Percentiles rank a stretch among this genome's conserved stretches.
Conservation (phyloP, 2,797 vertebrate genomes). For the Phrynocephalus guinanensis region DNA sequence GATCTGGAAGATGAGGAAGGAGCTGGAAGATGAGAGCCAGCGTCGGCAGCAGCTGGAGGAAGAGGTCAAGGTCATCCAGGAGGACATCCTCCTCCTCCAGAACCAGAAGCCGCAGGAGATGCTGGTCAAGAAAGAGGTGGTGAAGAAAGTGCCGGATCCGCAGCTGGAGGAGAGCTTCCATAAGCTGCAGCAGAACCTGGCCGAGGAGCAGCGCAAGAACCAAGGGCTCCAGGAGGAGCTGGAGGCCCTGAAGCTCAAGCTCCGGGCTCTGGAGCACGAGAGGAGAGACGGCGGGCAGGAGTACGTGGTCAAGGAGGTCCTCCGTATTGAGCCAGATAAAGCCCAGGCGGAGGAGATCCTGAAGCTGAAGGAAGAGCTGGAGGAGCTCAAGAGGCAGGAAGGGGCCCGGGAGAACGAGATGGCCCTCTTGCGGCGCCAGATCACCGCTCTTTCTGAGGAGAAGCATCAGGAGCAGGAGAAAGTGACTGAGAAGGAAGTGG, state of each 20-base stretch:
- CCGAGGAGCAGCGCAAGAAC: constrained; percentile 89
- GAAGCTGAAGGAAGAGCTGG: constrained; percentile 89
- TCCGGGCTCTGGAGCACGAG: constrained; percentile 86
- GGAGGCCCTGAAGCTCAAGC: constrained; percentile 83
- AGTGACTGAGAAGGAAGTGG: constrained; percentile 91
- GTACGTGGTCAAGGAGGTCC: constrained; percentile 93
- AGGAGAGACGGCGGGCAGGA: constrained; percentile 90
- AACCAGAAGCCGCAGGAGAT: constrained; percentile 91
- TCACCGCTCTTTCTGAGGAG: constrained; percentile 85
- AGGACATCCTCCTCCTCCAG: constrained; percentile 89
- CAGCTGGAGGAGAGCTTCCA: constrained; percentile 90
- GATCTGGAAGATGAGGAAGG: constrained; percentile 89
- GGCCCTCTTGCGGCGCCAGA: constrained; percentile 84
- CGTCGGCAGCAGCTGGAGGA: constrained; percentile 91
- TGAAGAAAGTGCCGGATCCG: constrained; percentile 94
- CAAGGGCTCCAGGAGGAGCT: constrained; percentile 88
- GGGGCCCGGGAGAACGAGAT: constrained; percentile 87
- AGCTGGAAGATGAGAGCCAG: constrained; percentile 90
- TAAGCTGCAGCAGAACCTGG: constrained; percentile 88
- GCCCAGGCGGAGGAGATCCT: constrained; percentile 90
- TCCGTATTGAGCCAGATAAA: constrained; percentile 92
- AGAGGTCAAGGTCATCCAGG: constrained; percentile 87
- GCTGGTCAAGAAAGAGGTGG: constrained; percentile 88
- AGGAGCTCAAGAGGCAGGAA: constrained; percentile 88
- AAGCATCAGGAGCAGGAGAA: constrained; percentile 89